Evolutionary conservation across 2,888 invertebrate genomes (phyloP), one percentile per base, ranked within the genome.

Genomic region (Limnephilus lunatus): DNA sequence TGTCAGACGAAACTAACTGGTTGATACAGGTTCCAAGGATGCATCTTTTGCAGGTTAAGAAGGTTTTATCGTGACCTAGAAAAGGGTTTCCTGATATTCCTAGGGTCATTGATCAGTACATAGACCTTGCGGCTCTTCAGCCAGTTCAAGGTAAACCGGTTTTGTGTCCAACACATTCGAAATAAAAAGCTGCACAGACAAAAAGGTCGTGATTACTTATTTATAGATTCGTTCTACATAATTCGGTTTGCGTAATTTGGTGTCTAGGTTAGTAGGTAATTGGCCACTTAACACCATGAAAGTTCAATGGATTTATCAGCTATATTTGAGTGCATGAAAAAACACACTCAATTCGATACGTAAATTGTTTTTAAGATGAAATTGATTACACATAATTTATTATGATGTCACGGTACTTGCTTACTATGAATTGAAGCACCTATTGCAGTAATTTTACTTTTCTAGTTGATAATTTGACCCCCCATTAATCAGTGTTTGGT

Each of bases 81-180:
- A 68, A 68, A 25, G 68, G 68, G 68, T 68, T 1, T 68, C 25
- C 68, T 25, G 25, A 68, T 25, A 68, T 68, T 9, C 68, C 25
- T n/a, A n/a, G 68, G 68, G 68, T 68, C 68, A 68, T 68, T 68
- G 68, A 68, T 68, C 68, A 68, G 9, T 25, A 68, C 68, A 25
- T 68, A 68, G 68, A 68, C 68, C 68, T 68, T n/a, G 68, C 9
- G 7, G 9, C 25, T 68, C 25, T n/a, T 25, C 9, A 25, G 25
- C 68, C 68, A 68, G 68, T 68, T 68, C 68, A 68, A 68, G 68
- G 68, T n/a, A 68, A 68, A n/a, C 68, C 68, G 68, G 68, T 68
- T n/a, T n/a, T 68, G 68, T 9, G 25, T 68, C n/a, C 25, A 25
- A 68, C 9, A 68, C 25, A 68, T 25, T 68, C 25, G 68, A 68